Evolutionary conservation across 2,888 invertebrate species (phyloP), one percentile per base, ranked within the genome.

Genomic region (Apantesis nais): DNA sequence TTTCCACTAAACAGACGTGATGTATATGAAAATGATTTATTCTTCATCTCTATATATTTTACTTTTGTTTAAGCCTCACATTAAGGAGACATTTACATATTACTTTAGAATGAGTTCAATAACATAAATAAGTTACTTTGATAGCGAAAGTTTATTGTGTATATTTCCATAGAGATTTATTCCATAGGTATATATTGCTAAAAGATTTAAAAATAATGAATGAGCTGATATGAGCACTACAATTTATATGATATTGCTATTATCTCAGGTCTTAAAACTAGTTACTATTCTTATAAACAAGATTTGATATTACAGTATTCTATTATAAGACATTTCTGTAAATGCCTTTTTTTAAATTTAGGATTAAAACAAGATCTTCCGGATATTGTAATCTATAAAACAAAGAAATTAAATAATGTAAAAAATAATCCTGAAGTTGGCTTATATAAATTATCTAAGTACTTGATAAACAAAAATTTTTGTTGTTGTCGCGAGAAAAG

Each of bases 211-310:
- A 82, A 77, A 73, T 76, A 34, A 34, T 34, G 5, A 34, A 76
- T 81, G 74, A 71, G 74, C 70, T 78, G 75, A 83, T 78, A 83
- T 83, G 83, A 83, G 84, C 83, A 81, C 83, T 83, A 81, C 84
- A 77, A 72, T 77, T 71, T 77, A 76, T 76, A 77, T 82, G 74
- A 76, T 77, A 77, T 77, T 72, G 70, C 67, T 77, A 79, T 76
- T 76, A 82, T 68, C 66, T 74, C 72, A 68, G 81, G 72, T 70
- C 74, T 77, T 78, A 62, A 63, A 72, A 74, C 72, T 74, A 81
- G n/a, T 71, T 70, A 19, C 70, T 72, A 77, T 12, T 72, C 79
- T 75, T 79, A 78, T n/a, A 34, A 70, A 66, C 14, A 71, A 76
- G 12, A 67, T 73, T 55, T 16, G 48, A 58, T 62, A 44, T 68